These are phyloP conservation scores for Propithecus perrieri DNA, from an alignment of 2,797 vertebrate genomes.

Conservation along the genomic window DNA sequence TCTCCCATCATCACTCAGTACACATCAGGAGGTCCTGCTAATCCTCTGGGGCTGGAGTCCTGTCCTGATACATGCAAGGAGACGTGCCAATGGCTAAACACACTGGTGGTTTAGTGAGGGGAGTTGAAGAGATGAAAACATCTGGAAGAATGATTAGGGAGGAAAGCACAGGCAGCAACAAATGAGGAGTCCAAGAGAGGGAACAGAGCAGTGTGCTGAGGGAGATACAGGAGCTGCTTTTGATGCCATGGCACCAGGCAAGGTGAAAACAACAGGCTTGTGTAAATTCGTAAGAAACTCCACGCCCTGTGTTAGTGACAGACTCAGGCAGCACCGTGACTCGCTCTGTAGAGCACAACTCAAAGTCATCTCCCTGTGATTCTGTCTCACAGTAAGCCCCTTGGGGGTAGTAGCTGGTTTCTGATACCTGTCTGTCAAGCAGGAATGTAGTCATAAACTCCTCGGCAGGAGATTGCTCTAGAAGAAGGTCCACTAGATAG, in stretches of 20 bases:
- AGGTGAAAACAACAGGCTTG: not conserved
- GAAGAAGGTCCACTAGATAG: not conserved
- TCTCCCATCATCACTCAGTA: not conserved
- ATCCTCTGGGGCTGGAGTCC: not conserved
- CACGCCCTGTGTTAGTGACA: not conserved
- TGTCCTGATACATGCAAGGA: not conserved
- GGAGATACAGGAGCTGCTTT: not conserved
- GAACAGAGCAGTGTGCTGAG: not conserved
- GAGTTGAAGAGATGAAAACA: not conserved
- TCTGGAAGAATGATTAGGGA: not conserved
- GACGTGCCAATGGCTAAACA: not conserved
- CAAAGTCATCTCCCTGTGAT: not conserved
- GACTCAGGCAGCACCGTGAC: not conserved
- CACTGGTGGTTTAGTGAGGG: not conserved
- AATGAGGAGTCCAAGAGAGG: not conserved
- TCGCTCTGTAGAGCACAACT: not conserved
- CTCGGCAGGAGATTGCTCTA: not conserved
- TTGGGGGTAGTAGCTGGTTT: not conserved
- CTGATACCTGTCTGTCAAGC: not conserved
- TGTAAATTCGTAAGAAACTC: not conserved
- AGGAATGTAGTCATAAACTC: not conserved
- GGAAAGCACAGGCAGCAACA: not conserved
- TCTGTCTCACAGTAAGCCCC: not conserved
- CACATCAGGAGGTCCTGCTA: not conserved
- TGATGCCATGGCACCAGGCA: too few species aligned